A percentile compares a stretch with the other conserved stretches of the same genome.
Evolutionary conservation across 2,797 vertebrate genomes (phyloP).

Genomic region (Acipenser ruthenus): DNA sequence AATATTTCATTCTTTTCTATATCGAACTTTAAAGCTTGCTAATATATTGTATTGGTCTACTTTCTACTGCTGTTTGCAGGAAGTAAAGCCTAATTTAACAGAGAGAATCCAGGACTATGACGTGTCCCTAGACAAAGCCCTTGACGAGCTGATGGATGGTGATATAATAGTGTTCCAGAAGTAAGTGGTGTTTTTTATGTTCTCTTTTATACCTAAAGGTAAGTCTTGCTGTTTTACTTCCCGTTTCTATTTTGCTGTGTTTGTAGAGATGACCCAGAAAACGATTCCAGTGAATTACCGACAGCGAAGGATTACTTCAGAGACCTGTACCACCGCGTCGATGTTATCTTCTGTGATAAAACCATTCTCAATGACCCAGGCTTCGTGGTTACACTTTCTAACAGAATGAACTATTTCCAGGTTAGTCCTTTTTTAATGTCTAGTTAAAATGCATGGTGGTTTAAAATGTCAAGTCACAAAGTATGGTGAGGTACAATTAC

Average conservation of each 20-base stretch:
- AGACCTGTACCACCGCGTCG: conserved; percentile 94
- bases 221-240: conserved; percentile 16
- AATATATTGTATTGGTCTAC: background rate
- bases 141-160: conserved; percentile 98
- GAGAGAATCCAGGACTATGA: conserved; percentile 98
- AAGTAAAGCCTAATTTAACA: conserved; percentile 99
- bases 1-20: background rate
- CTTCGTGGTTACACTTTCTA: conserved; percentile 95
- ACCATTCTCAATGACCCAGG: conserved; percentile 98
- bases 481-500: background rate
- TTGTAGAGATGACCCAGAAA: conserved; percentile 90
- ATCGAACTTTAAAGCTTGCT: background rate
- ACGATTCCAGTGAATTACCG: conserved; percentile 89
- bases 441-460: background rate
- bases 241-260: background rate
- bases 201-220: conserved; percentile 8
- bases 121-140: conserved; percentile 97
- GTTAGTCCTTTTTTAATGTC: conserved; percentile 37
- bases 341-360: conserved; percentile 98
- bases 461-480: background rate
- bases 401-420: conserved; percentile 99
- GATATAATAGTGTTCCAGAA: conserved; percentile 99
- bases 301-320: conserved; percentile 97
- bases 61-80: conserved; percentile 51
- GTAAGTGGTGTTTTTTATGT: conserved; percentile 50